A percentile compares a stretch with the other conserved stretches of the same genome.
Evolutionary conservation across 2,797 vertebrate genomes (phyloP).

Genomic region (Antrozous pallidus): DNA sequence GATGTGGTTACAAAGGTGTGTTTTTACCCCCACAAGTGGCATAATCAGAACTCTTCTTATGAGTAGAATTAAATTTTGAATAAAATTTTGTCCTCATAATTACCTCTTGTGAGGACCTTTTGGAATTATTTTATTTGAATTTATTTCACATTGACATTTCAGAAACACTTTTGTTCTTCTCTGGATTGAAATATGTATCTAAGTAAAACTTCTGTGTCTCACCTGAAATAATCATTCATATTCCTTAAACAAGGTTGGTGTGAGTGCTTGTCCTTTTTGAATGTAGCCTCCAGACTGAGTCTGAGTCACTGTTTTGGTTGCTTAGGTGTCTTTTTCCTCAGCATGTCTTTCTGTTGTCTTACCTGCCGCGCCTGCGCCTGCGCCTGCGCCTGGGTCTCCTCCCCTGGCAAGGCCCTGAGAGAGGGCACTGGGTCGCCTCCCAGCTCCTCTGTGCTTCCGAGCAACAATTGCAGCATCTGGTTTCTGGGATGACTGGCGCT

Average conservation of each 20-base stretch:
- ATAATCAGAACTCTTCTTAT: not conserved
- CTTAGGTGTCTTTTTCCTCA: not conserved
- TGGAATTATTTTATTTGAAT: conserved; percentile 5
- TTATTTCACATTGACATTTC: conserved; percentile 11
- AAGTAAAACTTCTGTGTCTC: not conserved
- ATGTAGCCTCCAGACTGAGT: not conserved
- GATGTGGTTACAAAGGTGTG: not conserved
- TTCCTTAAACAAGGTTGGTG: not conserved
- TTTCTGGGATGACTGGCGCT: not conserved
- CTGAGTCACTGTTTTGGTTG: not conserved
- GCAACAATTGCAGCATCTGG: not conserved
- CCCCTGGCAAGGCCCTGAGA: not conserved
- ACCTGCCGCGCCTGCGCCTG: not conserved
- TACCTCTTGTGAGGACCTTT: not conserved
- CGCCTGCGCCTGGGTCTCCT: not conserved
- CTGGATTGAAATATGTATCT: not conserved
- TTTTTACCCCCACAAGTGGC: not conserved
- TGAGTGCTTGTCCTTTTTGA: not conserved
- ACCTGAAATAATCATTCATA: not conserved
- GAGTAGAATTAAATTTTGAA: conserved; percentile 8
- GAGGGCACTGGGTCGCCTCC: not conserved
- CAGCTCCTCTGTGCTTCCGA: not conserved
- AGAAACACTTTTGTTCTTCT: not conserved
- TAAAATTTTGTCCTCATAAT: not conserved
- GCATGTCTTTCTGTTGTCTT: not conserved